phyloP scores from a whole-genome alignment of 2,797 vertebrate species.

The Gymnothorax javanicus region DNA sequence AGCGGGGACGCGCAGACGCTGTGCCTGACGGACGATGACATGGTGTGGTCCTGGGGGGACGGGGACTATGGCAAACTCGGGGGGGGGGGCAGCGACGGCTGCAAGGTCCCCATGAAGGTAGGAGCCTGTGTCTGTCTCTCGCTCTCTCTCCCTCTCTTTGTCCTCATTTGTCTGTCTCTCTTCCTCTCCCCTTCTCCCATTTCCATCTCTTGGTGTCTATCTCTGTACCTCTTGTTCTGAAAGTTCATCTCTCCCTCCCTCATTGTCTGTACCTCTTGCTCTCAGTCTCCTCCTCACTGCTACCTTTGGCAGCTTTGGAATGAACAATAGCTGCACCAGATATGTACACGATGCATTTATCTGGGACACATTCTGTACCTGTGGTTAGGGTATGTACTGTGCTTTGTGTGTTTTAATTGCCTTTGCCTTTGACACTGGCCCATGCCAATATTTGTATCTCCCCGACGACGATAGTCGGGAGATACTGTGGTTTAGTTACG shows the following conservation, averaged over 20 bases:
- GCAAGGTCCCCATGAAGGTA: constrained; percentile 99
- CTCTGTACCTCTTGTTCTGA: no score
- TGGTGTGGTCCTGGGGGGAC: constrained; percentile 99
- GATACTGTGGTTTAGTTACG: no score
- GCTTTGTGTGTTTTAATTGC: neutral
- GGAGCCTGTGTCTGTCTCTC: constrained; percentile 1
- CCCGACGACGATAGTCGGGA: no score
- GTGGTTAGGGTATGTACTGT: neutral
- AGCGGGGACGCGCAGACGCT: constrained; percentile 96
- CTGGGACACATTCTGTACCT: neutral
- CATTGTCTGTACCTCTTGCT: neutral
- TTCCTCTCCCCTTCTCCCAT: neutral
- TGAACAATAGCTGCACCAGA: neutral
- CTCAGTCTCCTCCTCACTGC: neutral
- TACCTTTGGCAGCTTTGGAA: neutral
- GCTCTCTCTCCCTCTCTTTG: neutral
- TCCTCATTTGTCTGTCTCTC: neutral
- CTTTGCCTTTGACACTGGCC: neutral
- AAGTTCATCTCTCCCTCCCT: neutral
- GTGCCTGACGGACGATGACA: constrained; percentile 95
- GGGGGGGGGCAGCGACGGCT: constrained; percentile 95
- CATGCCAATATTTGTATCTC: neutral
- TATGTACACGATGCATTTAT: no score
- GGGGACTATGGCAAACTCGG: constrained; percentile 98
- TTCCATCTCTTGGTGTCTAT: no score